Evolutionary conservation across 2,888 invertebrate genomes (phyloP).

Genomic region (Cryptus armator): DNA sequence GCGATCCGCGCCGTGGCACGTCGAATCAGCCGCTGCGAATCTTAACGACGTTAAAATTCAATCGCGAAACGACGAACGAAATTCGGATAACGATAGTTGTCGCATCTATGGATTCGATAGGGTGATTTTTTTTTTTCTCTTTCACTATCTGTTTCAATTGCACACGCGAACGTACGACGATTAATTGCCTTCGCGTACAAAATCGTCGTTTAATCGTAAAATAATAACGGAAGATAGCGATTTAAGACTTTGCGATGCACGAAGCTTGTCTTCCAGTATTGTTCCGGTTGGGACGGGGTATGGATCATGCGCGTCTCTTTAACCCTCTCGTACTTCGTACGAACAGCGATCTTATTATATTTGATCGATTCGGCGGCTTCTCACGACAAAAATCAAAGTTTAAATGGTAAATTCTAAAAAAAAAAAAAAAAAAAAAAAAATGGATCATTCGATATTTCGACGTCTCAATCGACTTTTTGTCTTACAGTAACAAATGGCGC

Average conservation of each 20-base stretch:
- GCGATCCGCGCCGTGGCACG: conserved; percentile 1
- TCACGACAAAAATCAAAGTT: conserved; percentile 17
- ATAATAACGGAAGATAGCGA: conserved; percentile 24
- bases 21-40: conserved; percentile 3
- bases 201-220: conserved; percentile 13
- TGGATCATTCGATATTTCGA: not conserved
- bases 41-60: not conserved
- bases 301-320: conserved; percentile 56
- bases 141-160: conserved; percentile 18
- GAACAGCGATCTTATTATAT: conserved; percentile 16
- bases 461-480: not conserved
- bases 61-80: conserved; percentile 7
- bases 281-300: conserved; percentile 45
- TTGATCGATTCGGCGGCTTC: conserved; percentile 2
- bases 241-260: conserved; percentile 48
- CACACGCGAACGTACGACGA: conserved; percentile 2
- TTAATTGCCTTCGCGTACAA: conserved; percentile 27
- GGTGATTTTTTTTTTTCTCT: conserved; percentile 13
- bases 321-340: conserved; percentile 33
- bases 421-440: not conserved
- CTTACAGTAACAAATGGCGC: conserved; percentile 28
- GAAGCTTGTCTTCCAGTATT: conserved; percentile 44
- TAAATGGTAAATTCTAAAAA: conserved; percentile 27
- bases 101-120: conserved; percentile 38
- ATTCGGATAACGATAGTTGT: not conserved